Evolutionary conservation across 2,113 vertebrate species (phyloP).

Genomic region (Oxygymnocypris stewartii): DNA sequence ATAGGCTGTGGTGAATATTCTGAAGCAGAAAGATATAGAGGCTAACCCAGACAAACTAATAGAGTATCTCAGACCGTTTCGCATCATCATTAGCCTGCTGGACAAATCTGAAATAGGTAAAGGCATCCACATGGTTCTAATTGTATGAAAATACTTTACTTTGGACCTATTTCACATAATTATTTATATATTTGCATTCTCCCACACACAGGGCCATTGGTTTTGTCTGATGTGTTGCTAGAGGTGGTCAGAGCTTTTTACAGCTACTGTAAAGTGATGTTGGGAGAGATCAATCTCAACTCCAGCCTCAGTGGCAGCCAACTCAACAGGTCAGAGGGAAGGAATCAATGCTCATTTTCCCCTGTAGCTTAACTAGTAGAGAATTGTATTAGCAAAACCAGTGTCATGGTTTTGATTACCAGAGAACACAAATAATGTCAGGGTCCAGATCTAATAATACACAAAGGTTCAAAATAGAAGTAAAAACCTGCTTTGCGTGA

Average conservation of each 20-base stretch:
- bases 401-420: not conserved
- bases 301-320: slow-evolving; percentile 81
- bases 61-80: slow-evolving; percentile 88
- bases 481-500: not conserved
- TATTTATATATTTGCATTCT: not conserved
- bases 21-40: slow-evolving; percentile 82
- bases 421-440: not conserved
- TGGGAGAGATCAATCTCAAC: slow-evolving; percentile 81
- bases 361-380: not conserved
- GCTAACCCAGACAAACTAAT: slow-evolving; percentile 77
- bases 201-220: slow-evolving; percentile 82
- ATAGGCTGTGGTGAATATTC: slow-evolving; percentile 85
- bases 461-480: not conserved
- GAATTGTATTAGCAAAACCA: not conserved
- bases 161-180: not conserved
- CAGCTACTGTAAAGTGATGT: slow-evolving; percentile 83
- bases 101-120: slow-evolving; percentile 97
- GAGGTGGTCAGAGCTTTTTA: slow-evolving; percentile 94
- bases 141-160: not conserved
- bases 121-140: slow-evolving; percentile 14
- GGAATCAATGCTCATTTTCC: not conserved
- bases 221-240: slow-evolving; percentile 85
- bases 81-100: slow-evolving; percentile 89
- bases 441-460: not conserved
- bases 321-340: slow-evolving; percentile 73